Evolutionary conservation across 2,888 invertebrate genomes (phyloP).

Genomic region (Agrochola macilenta): DNA sequence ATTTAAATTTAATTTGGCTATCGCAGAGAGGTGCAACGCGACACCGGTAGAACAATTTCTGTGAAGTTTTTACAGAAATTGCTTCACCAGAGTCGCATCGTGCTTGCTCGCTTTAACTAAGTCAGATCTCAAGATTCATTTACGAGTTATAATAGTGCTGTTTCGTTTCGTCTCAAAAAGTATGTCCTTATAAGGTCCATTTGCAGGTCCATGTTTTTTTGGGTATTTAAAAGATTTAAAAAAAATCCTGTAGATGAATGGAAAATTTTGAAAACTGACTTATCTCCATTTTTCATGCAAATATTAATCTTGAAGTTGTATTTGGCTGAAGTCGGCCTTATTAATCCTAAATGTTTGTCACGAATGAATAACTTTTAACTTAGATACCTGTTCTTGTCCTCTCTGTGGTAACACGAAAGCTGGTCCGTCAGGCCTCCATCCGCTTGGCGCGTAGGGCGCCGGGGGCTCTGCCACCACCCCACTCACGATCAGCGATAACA

Average conservation of each 20-base stretch:
- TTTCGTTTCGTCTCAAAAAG: no score
- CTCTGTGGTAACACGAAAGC: slow-evolving; percentile 82
- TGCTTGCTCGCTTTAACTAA: no score
- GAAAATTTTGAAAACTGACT: background rate
- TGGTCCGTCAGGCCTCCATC: slow-evolving; percentile 86
- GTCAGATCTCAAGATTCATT: no score
- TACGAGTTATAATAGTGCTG: no score
- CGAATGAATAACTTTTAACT: background rate
- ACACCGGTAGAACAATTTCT: no score
- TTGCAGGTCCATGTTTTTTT: no score
- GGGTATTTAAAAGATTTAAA: no score
- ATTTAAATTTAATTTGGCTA: background rate
- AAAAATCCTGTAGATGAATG: no score
- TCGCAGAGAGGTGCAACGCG: no score
- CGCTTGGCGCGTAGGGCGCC: slow-evolving; percentile 84
- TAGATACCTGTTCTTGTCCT: slow-evolving; percentile 60
- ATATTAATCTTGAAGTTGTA: background rate
- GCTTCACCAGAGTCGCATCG: no score
- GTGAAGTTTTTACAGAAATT: no score
- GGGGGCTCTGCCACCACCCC: slow-evolving; percentile 78
- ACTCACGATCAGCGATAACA: slow-evolving; percentile 75
- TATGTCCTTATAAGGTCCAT: no score
- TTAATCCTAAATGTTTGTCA: background rate
- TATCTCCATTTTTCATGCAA: background rate
- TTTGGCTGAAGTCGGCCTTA: background rate